Percentiles rank a stretch among this genome's conserved stretches.
Evolutionary conservation across 2,888 invertebrate genomes (phyloP).

Genomic region (Ormyrus pomaceus): DNA sequence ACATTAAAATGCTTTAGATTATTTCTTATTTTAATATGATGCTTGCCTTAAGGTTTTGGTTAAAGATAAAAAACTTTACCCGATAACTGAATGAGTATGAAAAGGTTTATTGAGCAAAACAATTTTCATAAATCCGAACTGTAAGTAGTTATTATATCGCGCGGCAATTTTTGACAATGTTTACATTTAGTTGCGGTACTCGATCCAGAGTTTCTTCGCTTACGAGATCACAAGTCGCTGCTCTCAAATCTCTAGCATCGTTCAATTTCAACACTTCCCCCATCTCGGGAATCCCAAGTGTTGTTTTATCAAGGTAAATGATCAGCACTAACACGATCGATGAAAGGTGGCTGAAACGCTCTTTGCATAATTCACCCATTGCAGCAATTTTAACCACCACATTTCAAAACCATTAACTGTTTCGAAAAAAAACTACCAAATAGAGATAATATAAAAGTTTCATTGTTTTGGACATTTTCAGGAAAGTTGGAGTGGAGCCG

Average conservation of each 20-base stretch:
- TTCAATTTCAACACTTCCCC: slow-evolving; percentile 78
- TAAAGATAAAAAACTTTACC: slow-evolving; percentile 41
- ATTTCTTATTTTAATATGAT: slow-evolving; percentile 49
- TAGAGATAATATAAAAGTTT: background rate
- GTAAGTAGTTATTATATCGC: slow-evolving; percentile 38
- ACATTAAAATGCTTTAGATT: slow-evolving; percentile 36
- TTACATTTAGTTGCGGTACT: slow-evolving; percentile 74
- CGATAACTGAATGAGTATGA: slow-evolving; percentile 26
- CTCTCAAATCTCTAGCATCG: slow-evolving; percentile 77
- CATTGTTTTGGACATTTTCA: slow-evolving; percentile 58
- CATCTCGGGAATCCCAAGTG: slow-evolving; percentile 64
- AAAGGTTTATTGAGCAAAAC: slow-evolving; percentile 57
- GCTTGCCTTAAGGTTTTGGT: slow-evolving; percentile 53
- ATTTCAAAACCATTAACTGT: slow-evolving; percentile 20
- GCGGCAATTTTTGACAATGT: slow-evolving; percentile 49
- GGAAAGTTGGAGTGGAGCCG: slow-evolving; percentile 63
- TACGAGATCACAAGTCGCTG: slow-evolving; percentile 78
- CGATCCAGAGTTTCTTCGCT: slow-evolving; percentile 78
- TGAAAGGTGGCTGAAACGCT: slow-evolving; percentile 21
- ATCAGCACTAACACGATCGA: slow-evolving; percentile 6
- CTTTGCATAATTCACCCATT: slow-evolving; percentile 50
- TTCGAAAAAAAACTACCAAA: background rate
- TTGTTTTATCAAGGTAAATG: slow-evolving; percentile 69
- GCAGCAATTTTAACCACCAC: slow-evolving; percentile 34
- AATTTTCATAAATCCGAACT: slow-evolving; percentile 41